Evolutionary conservation across 2,797 vertebrate genomes (phyloP), one percentile per base, ranked within the genome.

Genomic region (Acrossocheilus wenchowensis): DNA sequence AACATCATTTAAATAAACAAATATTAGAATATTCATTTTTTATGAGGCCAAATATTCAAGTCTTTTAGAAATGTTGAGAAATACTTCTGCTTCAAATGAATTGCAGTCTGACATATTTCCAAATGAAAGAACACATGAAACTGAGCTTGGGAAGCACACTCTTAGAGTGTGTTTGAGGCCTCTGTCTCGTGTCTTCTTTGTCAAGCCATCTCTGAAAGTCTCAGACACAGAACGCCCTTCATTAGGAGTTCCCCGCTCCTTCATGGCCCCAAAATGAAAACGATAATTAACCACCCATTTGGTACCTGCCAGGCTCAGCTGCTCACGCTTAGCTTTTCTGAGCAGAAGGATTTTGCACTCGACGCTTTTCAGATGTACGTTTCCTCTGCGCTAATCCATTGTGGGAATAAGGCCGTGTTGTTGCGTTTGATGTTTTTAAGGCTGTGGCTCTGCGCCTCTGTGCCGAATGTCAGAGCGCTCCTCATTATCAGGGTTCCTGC

Each of bases 301-400:
- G 78, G 21, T 57, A 84, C 66, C 85, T 88, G 84, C 45, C 82
- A 87, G 54, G 78, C 68, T 83, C 62, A 60, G 78, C 23, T 52
- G 57, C 80, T 89, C 86, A 82, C 82, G 45, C 30, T 57, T 75
- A 84, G 64, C 77, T 72, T 82, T 82, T 45, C 43, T 72, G 21
- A 50, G 60, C 34, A 62, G 54, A 5, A 74, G 34, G 69, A 74
- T 62, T 84, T 86, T 79, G 39, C 78, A 69, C 78, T 89, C 52
- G 2, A 17, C n/a, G 34, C 48, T 64, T 90, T 85, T 87, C 84
- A 86, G 86, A 83, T 74, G 74, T 66, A 74, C 64, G 79, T 78
- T 90, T 82, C 54, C 74, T 85, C 48, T 48, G 69, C 19, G 54
- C 74, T 91, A 90, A 90, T 89, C 87, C 87, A 84, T 90, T 84